Evolutionary conservation across 2,797 vertebrate species (phyloP).

Genomic region (Rhynchotus rufescens): DNA sequence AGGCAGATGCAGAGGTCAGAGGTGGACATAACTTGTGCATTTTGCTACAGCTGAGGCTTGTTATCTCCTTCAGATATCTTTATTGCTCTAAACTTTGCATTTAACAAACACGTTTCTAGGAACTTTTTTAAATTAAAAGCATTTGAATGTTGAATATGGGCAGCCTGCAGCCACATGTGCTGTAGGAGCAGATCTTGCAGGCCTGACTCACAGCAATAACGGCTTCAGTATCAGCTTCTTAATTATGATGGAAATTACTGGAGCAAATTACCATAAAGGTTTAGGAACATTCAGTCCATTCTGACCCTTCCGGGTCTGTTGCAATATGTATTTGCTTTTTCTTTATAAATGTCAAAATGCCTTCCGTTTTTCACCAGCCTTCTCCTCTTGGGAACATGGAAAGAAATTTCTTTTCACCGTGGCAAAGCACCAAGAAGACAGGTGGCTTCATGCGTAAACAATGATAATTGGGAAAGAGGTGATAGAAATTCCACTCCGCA

Average conservation of each 20-base stretch:
- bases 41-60: slow-evolving; percentile 33
- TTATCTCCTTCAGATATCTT: slow-evolving; percentile 45
- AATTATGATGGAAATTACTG: slow-evolving; percentile 69
- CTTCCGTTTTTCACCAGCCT: not conserved
- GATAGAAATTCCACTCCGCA: slow-evolving; percentile 61
- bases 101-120: slow-evolving; percentile 28
- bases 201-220: slow-evolving; percentile 57
- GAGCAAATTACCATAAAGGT: slow-evolving; percentile 67
- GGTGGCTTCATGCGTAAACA: slow-evolving; percentile 64
- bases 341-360: slow-evolving; percentile 54
- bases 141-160: slow-evolving; percentile 40
- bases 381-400: slow-evolving; percentile 30
- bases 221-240: slow-evolving; percentile 31
- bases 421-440: slow-evolving; percentile 67
- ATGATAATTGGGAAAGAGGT: slow-evolving; percentile 59
- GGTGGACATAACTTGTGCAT: slow-evolving; percentile 21
- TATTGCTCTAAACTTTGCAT: slow-evolving; percentile 29
- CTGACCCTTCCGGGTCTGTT: slow-evolving; percentile 59
- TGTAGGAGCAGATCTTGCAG: slow-evolving; percentile 46
- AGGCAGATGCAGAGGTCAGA: slow-evolving; percentile 13
- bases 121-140: slow-evolving; percentile 51
- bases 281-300: slow-evolving; percentile 74
- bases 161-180: slow-evolving; percentile 45
- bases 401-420: slow-evolving; percentile 34
- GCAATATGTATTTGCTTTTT: slow-evolving; percentile 60